Percentiles rank a stretch among this genome's conserved stretches.
phyloP scores from a whole-genome alignment of 2,113 vertebrate species.

The Alosa alosa region DNA sequence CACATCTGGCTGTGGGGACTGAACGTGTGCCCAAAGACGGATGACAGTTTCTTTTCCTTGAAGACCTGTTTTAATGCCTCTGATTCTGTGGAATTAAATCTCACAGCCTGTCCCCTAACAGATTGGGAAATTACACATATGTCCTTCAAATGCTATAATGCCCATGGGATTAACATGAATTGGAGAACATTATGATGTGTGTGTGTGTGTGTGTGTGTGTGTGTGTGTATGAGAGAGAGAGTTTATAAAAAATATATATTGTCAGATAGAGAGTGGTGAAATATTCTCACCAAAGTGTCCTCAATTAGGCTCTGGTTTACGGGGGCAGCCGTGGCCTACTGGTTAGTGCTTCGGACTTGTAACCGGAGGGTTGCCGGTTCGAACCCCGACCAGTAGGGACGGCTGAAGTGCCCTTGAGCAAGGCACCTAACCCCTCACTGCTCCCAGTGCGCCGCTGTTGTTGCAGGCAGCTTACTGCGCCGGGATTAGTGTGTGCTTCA shows the following conservation, averaged over 20 bases:
- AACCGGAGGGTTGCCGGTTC: too few species aligned
- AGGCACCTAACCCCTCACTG: too few species aligned
- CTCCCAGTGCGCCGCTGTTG: too few species aligned
- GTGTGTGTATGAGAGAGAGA: conserved; percentile 11
- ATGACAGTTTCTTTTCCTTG: neutral
- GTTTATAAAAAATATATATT: too few species aligned
- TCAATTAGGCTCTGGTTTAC: too few species aligned
- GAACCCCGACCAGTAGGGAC: too few species aligned
- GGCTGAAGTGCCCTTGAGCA: too few species aligned
- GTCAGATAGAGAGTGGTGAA: neutral
- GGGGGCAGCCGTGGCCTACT: too few species aligned
- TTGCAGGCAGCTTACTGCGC: too few species aligned
- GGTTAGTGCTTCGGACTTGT: too few species aligned
- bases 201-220: neutral
- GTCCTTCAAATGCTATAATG: conserved; percentile 30
- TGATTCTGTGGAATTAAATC: neutral
- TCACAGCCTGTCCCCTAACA: neutral
- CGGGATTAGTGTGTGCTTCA: too few species aligned
- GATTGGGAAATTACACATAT: conserved; percentile 36
- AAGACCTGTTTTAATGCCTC: neutral
- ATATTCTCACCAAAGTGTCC: neutral
- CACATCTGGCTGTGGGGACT: conserved; percentile 21
- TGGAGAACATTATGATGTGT: neutral
- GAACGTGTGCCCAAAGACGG: neutral
- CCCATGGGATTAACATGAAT: conserved; percentile 37